These are phyloP conservation scores for Coregonus sp. DNA, from an alignment of 2,797 vertebrate genomes.

Conservation along the genomic window DNA sequence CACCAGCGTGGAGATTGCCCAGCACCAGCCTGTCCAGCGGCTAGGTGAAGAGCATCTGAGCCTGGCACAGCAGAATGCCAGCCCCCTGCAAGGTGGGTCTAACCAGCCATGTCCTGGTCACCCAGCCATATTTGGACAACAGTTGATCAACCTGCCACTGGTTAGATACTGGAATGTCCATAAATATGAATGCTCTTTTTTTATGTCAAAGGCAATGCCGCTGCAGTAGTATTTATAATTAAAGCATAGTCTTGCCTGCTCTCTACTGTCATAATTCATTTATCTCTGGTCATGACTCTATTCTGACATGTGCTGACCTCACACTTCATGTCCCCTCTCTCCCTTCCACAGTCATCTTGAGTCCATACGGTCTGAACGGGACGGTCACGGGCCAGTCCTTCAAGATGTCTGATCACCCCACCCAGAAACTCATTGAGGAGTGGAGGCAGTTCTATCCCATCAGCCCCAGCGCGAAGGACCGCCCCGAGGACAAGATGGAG, in stretches of 20 bases:
- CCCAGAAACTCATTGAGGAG: conserved; percentile 97
- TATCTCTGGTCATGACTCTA: no score
- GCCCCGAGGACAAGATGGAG: conserved; percentile 91
- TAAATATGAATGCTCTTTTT: no score
- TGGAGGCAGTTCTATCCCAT: conserved; percentile 99
- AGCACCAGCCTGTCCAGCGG: conserved; percentile 92
- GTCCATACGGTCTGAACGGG: conserved; percentile 95
- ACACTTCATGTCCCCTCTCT: conserved; percentile 3
- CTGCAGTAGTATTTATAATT: no score
- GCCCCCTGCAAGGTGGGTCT: conserved; percentile 90
- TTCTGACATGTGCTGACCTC: no score
- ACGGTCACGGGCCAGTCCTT: conserved; percentile 98
- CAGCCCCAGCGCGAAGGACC: conserved; percentile 87
- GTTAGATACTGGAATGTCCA: no score
- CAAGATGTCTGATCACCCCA: conserved; percentile 97
- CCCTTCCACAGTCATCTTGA: conserved; percentile 86
- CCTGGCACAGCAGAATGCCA: conserved; percentile 94
- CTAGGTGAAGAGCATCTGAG: conserved; percentile 94
- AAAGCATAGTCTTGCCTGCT: no score
- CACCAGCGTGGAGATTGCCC: conserved; percentile 96
- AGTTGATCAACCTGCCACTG: background rate
- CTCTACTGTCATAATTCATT: no score
- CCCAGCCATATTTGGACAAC: background rate
- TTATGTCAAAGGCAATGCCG: no score
- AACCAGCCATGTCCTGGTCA: background rate